Base-by-base conservation (phyloP, 2,888 invertebrate species). In the Ectemnius cavifrons region DNA sequence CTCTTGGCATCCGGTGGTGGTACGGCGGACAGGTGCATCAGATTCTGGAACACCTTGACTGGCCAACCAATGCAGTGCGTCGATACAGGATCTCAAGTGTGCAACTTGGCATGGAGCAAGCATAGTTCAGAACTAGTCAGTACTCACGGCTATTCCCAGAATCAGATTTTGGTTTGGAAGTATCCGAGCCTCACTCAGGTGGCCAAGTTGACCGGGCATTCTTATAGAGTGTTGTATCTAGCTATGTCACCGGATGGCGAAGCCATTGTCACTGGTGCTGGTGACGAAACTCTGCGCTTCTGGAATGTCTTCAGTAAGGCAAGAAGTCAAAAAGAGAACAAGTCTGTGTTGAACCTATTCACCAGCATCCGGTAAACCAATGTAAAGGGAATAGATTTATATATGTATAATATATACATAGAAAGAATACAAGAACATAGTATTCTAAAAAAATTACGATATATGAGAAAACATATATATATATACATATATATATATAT, bases 301-400 rank as follows among this genome's bases (percentile, higher is more conserved):
- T 99, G 99, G 99, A 99, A 99, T 92, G 98, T 99, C 0, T 99
- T 99, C 92, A 98, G 97, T 88, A 99, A 99, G 93, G 97, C 98
- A 16, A 94, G 98, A 49, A 97, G 97, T 71, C 97, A 97, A 89
- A 97, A 97, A 91, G 97, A 97, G 91, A 97, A 97, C 84, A 96
- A 98, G 91, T 98, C 98, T 77, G 97, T 97, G 66, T 93, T 98
- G 71, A 98, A 98, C 92, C 92, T 98, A 28, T 98, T 97, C 92
- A 97, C 97, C 58, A 96, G 97, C 81, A 96, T 96, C 89, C 94
- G 96, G 91, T 96, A 85, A 83, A 75, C 23, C 61, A 62, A 46
- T 67, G 46, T 58, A 69, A 58, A 66, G 49, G 49, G 16, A 57
- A 18, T 23, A 23, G 67, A 20, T 62, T 56, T 67, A 27, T 71